phyloP scores from a whole-genome alignment of 2,797 vertebrate species.

The Helicolenus hilgendorfi region DNA sequence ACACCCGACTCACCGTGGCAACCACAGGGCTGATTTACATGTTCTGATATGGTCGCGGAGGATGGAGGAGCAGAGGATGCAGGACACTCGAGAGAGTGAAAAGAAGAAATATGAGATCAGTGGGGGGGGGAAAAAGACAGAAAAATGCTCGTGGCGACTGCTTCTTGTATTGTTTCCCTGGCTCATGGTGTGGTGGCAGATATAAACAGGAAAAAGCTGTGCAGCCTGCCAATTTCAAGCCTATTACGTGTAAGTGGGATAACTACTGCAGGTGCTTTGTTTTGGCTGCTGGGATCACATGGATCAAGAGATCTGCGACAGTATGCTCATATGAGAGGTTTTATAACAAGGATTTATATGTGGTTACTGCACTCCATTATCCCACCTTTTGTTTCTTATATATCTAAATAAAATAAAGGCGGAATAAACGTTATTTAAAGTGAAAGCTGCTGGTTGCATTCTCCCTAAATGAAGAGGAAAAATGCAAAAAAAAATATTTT shows the following conservation, averaged over 20 bases:
- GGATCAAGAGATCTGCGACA: background rate
- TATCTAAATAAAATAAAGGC: background rate
- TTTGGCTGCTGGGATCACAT: background rate
- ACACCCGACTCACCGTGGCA: slow-evolving; percentile 86
- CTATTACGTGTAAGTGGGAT: slow-evolving; percentile 4
- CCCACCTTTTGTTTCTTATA: background rate
- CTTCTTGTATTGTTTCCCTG: slow-evolving; percentile 25
- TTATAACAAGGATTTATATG: background rate
- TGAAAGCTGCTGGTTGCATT: background rate
- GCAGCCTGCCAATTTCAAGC: slow-evolving; percentile 8
- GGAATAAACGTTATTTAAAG: background rate
- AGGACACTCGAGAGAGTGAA: background rate
- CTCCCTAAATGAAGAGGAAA: background rate
- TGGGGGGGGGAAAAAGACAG: no score
- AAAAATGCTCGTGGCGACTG: background rate
- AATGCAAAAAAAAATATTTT: accelerated
- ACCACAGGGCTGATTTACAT: slow-evolving; percentile 88
- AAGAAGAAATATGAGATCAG: slow-evolving; percentile 37
- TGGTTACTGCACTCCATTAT: no score
- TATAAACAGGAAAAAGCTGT: slow-evolving; percentile 39
- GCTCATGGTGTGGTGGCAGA: slow-evolving; percentile 23
- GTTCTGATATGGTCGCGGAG: slow-evolving; percentile 77
- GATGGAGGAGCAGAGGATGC: slow-evolving; percentile 15
- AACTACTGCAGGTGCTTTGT: slow-evolving; percentile 33
- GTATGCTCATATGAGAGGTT: background rate